A percentile compares a stretch with the other conserved stretches of the same genome.
These are phyloP conservation scores for Myotis findleyi DNA, from an alignment of 2,797 vertebrate species.

Conservation along the genomic window DNA sequence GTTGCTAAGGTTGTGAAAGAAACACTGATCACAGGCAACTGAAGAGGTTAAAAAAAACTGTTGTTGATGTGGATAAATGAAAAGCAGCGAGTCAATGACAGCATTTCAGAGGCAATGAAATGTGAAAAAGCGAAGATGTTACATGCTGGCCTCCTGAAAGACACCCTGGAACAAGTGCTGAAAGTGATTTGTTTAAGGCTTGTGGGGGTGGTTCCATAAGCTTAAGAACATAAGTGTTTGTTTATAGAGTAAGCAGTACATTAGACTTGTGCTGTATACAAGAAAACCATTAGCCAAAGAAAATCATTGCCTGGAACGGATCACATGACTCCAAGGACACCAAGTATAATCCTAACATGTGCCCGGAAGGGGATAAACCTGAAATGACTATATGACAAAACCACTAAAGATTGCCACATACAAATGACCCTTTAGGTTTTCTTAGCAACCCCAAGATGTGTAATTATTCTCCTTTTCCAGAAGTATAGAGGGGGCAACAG, in stretches of 20 bases:
- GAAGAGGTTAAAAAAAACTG: too few species aligned
- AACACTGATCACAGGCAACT: not conserved
- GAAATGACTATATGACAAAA: slow-evolving; percentile 22
- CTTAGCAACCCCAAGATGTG: not conserved
- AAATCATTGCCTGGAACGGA: not conserved
- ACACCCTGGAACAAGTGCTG: too few species aligned
- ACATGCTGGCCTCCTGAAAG: too few species aligned
- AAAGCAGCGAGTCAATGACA: not conserved
- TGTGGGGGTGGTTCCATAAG: too few species aligned
- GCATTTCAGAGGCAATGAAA: too few species aligned
- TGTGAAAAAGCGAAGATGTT: too few species aligned
- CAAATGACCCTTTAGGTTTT: not conserved
- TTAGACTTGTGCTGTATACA: not conserved
- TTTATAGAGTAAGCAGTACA: not conserved
- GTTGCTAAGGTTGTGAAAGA: not conserved
- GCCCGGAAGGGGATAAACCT: not conserved
- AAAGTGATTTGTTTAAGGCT: too few species aligned
- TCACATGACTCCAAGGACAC: not conserved
- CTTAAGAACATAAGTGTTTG: not conserved
- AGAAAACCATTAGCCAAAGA: not conserved
- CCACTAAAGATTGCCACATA: not conserved
- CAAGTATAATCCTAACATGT: not conserved
- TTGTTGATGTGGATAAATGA: too few species aligned
- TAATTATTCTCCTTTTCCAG: not conserved
- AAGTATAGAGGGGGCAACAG: not conserved